Conservation (phyloP, 2,888 invertebrate species). For the Escarpia spicata region DNA sequence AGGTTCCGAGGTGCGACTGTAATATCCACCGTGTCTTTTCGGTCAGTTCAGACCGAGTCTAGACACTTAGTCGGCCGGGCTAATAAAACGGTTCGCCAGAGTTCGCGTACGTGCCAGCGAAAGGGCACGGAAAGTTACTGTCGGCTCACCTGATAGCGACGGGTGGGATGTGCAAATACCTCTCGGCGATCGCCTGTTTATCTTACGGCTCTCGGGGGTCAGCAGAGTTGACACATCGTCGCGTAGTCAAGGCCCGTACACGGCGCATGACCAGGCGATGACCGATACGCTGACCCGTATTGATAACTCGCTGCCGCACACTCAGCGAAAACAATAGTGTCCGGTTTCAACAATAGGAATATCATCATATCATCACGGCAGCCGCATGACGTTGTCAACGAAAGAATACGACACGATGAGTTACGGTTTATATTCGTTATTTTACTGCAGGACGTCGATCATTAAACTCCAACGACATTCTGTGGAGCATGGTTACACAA, state of each 20-base stretch:
- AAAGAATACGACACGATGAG: background rate
- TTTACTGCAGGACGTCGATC: background rate
- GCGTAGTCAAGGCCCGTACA: background rate
- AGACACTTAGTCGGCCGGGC: background rate
- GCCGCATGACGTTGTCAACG: background rate
- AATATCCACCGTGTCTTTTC: too few species aligned
- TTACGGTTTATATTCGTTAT: background rate
- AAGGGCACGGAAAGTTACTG: background rate
- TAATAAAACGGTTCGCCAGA: background rate
- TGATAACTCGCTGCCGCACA: background rate
- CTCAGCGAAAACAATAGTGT: background rate
- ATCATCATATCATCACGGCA: background rate
- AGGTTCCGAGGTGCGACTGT: too few species aligned
- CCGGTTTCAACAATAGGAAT: slow-evolving; percentile 12
- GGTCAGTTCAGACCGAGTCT: background rate
- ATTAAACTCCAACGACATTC: background rate
- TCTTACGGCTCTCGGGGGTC: background rate
- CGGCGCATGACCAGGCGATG: background rate
- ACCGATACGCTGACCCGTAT: background rate
- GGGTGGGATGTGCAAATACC: background rate
- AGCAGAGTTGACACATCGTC: background rate
- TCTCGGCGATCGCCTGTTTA: slow-evolving; percentile 9
- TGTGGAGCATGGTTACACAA: background rate
- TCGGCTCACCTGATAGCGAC: background rate
- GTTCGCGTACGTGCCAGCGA: background rate